Evolutionary conservation across 1,140 invertebrate species (phyloP), one percentile per base, ranked within the genome.

Genomic region (Macrotrachela quadricornifera): DNA sequence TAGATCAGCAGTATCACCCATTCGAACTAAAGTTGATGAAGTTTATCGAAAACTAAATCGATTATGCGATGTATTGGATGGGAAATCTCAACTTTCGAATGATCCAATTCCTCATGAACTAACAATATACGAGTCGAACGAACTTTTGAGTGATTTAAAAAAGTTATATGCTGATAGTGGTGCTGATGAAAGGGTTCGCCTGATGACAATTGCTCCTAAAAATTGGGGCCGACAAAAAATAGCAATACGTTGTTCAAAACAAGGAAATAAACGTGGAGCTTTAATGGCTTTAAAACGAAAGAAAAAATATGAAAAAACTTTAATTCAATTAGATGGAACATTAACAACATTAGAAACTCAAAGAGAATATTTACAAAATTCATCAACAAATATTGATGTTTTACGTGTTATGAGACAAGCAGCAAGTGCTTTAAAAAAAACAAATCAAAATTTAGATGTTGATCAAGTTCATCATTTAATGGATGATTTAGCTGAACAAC

Each of bases 401-500:
- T 77, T 99, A 50, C 84, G 83, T 58, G 90, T 86, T 9, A 95
- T 99, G 90, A 83, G 82, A 61, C 78, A 80, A 65, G 90, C 92
- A 14, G 87, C 91, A 8, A 88, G 92, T 70, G 86, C 91, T 15
- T 76, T 99, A 56, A 96, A 96, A 73, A 73, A 79, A 57, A 87
- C 90, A 47, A 90, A 99, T 71, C 81, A 95, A 50, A 36, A 55
- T 30, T 40, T 54, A 15, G 85, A 95, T 75, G 83, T 92, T 46
- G 87, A 94, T 71, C 60, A 95, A 74, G 90, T 96, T 14, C 90
- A 96, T 64, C 86, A 96, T 66, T 83, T 97, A 73, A 96, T 97
- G 90, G 92, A 97, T 66, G 92, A 97, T 64, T 92, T 99, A 62
- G 86, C 88, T 37, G 92, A 99, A 68, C 92, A 97, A 72, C 90